phyloP scores from a whole-genome alignment of 2,113 vertebrate species.

The Ailurus styani region DNA sequence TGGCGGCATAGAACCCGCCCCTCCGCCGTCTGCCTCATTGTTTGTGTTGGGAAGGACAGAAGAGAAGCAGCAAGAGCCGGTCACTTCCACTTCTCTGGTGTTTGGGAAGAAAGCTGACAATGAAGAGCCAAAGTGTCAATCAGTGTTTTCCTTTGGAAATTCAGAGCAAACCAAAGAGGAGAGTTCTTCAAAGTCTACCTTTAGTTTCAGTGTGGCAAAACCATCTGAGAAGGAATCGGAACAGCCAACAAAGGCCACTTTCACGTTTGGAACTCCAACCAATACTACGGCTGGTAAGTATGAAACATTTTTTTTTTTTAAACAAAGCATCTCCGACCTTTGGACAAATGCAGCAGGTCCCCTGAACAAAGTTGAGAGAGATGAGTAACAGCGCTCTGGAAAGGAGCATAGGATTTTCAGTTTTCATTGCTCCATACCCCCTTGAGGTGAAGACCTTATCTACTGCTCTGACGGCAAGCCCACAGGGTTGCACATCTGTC shows the following conservation, averaged over 20 bases:
- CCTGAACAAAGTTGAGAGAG: background rate
- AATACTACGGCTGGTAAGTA: constrained; percentile 75
- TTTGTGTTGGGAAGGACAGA: constrained; percentile 90
- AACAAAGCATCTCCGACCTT: background rate
- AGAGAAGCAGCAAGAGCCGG: constrained; percentile 86
- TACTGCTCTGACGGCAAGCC: background rate
- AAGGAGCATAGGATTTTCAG: background rate
- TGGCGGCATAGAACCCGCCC: constrained; percentile 53
- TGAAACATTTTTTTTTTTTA: background rate
- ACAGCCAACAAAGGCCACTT: constrained; percentile 84
- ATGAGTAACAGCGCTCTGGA: background rate
- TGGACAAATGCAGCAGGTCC: background rate
- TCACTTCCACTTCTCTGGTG: constrained; percentile 76
- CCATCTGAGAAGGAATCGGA: constrained; percentile 84
- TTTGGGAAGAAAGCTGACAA: constrained; percentile 88
- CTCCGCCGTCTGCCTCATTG: constrained; percentile 67
- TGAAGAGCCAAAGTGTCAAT: constrained; percentile 81
- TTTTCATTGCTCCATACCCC: background rate
- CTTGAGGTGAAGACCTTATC: background rate
- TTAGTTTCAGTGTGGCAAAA: constrained; percentile 87
- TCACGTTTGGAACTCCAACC: constrained; percentile 86
- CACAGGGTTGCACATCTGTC: background rate
- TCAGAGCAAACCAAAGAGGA: constrained; percentile 88
- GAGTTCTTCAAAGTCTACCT: constrained; percentile 78
- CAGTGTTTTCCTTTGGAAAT: constrained; percentile 88